Base-by-base conservation (phyloP, 2,888 invertebrate genomes). In the Plagiodera versicolora region DNA sequence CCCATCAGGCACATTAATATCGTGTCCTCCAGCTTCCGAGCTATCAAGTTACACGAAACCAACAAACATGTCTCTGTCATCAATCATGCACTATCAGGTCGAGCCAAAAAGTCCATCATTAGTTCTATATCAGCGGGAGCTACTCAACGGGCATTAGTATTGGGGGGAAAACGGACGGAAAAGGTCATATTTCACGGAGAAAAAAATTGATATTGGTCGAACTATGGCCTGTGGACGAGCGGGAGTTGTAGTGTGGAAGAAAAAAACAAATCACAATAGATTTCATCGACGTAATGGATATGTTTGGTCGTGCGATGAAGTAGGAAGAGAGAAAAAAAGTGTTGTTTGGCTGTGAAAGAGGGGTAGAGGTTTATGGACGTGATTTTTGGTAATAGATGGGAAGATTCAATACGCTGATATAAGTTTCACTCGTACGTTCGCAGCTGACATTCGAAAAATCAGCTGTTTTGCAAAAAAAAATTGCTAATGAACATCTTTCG, bases 91-190 rank as follows among this genome's bases (percentile, higher is more conserved):
- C 75, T 77, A 77, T 77, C 77, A 70, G 68, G 63, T 66, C 64
- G 68, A 73, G 70, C 74, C 73, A 73, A 76, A 75, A 75, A 76
- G 74, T 76, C 73, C 75, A 77, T 78, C 77, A 77, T 78, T 78
- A 77, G 76, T 77, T 76, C 73, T 72, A 69, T 76, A 77, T 76
- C 76, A 76, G 75, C 71, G 68, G 70, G 69, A 70, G 69, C 67
- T 70, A 69, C 69, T 72, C 72, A 70, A 71, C 71, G 70, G 71
- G 69, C 72, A 72, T 74, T 73, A 72, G 72, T 64, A 66, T 61
- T 56, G 61, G 63, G 59, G 64, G 64, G 67, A 62, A 55, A 67
- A 55, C 65, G 69, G 62, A 62, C 66, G 65, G 63, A 69, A 69
- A 65, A 64, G 67, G 62, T 70, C 70, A 73, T 73, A 73, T 72